Evolutionary conservation across 1,140 invertebrate genomes (phyloP).

Genomic region (Trissolcus basalis): DNA sequence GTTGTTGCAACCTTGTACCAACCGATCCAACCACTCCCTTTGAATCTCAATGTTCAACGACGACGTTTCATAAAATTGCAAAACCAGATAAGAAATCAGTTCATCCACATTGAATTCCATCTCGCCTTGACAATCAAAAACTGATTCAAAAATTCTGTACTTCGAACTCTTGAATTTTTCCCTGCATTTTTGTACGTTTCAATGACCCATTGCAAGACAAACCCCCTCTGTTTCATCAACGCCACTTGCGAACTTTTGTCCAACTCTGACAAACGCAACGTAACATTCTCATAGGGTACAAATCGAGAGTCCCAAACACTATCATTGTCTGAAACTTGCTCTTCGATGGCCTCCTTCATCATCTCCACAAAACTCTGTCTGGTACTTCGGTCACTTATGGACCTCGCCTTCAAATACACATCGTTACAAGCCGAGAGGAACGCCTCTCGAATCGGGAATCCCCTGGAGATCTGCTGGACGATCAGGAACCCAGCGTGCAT

Average conservation of each 20-base stretch:
- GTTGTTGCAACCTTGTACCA: conserved; percentile 12
- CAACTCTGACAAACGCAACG: conserved; percentile 61
- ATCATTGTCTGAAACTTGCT: neutral
- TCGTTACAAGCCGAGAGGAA: conserved; percentile 80
- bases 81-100: conserved; percentile 62
- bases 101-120: conserved; percentile 34
- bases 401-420: conserved; percentile 82
- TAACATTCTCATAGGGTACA: conserved; percentile 57
- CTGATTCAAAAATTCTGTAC: conserved; percentile 59
- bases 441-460: conserved; percentile 76
- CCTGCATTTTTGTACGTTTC: neutral
- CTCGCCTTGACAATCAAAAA: conserved; percentile 43
- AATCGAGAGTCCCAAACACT: conserved; percentile 18
- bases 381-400: conserved; percentile 63
- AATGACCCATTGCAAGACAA: conserved; percentile 59
- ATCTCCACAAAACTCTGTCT: conserved; percentile 59
- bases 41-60: conserved; percentile 56
- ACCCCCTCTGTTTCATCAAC: conserved; percentile 68
- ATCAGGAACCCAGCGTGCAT: conserved; percentile 80
- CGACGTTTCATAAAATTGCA: conserved; percentile 69
- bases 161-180: conserved; percentile 2
- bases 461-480: conserved; percentile 80
- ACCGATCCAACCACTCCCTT: conserved; percentile 51
- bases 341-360: conserved; percentile 59
- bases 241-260: conserved; percentile 64